Conservation (phyloP, 2,797 vertebrate species). For the Onychomys leucogaster region DNA sequence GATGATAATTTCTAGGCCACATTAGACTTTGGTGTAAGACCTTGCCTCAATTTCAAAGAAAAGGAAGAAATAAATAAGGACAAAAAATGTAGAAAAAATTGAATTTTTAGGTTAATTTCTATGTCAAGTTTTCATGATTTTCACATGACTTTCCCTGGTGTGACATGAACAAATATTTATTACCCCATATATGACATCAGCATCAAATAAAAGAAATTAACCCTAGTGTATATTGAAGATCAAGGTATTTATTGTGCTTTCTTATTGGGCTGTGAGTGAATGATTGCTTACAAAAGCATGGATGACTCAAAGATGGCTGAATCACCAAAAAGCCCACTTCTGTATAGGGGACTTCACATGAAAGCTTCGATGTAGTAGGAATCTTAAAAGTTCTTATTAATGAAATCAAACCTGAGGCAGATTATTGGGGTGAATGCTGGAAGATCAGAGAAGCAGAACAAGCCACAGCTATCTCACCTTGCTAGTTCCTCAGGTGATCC, state of each 20-base stretch:
- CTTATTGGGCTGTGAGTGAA: not conserved
- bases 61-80: not conserved
- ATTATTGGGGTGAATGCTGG: too few relatives aligned
- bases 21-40: too few relatives aligned
- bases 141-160: not conserved
- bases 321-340: not conserved
- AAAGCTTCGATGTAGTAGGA: too few relatives aligned
- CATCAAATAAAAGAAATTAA: not conserved
- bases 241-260: not conserved
- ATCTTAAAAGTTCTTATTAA: too few relatives aligned
- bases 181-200: not conserved
- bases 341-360: not conserved
- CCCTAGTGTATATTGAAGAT: not conserved
- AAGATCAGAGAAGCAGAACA: too few relatives aligned
- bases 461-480: too few relatives aligned
- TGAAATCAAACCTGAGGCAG: too few relatives aligned
- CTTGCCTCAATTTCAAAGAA: not conserved
- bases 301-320: not conserved
- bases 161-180: not conserved
- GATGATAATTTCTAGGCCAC: not conserved
- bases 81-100: not conserved
- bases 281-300: not conserved
- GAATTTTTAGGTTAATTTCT: not conserved
- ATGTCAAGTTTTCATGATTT: not conserved
- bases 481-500: too few relatives aligned